Evolutionary conservation across 2,797 vertebrate genomes (phyloP).

Genomic region (Gouania willdenowi): DNA sequence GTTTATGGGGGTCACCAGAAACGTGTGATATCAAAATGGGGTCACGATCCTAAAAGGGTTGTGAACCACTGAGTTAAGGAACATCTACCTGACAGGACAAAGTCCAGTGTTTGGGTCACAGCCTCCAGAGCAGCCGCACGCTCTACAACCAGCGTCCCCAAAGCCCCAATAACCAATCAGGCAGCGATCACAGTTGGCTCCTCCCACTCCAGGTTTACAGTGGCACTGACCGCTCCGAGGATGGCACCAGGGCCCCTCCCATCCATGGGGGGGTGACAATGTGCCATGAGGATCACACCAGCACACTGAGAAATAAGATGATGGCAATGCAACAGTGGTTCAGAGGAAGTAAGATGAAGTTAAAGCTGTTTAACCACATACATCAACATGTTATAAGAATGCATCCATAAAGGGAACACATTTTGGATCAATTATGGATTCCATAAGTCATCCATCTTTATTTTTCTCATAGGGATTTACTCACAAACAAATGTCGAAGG

Average conservation of each 20-base stretch:
- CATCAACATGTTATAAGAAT: too few relatives aligned
- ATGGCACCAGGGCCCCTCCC: constrained; percentile 73
- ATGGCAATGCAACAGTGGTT: background rate
- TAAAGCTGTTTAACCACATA: too few relatives aligned
- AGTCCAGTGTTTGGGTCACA: constrained; percentile 79
- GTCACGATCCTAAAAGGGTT: too few relatives aligned
- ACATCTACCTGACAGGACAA: constrained; percentile 76
- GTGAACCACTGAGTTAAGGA: too few relatives aligned
- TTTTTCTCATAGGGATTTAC: too few relatives aligned
- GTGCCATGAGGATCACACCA: constrained; percentile 81
- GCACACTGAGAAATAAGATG: constrained; percentile 70
- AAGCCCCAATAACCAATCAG: constrained; percentile 85
- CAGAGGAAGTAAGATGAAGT: too few relatives aligned
- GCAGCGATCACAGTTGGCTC: constrained; percentile 78
- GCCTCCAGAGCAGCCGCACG: constrained; percentile 77
- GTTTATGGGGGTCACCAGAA: too few relatives aligned
- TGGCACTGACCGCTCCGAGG: constrained; percentile 84
- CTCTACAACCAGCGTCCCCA: constrained; percentile 77
- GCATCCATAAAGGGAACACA: too few relatives aligned
- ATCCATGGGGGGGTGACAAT: constrained; percentile 53
- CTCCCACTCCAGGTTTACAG: constrained; percentile 82
- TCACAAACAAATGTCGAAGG: too few relatives aligned
- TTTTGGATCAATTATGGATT: too few relatives aligned
- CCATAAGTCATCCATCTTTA: too few relatives aligned
- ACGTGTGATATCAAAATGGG: too few relatives aligned